Evolutionary conservation across 2,888 invertebrate species (phyloP).

Genomic region (Leptarthrus brevirostris): DNA sequence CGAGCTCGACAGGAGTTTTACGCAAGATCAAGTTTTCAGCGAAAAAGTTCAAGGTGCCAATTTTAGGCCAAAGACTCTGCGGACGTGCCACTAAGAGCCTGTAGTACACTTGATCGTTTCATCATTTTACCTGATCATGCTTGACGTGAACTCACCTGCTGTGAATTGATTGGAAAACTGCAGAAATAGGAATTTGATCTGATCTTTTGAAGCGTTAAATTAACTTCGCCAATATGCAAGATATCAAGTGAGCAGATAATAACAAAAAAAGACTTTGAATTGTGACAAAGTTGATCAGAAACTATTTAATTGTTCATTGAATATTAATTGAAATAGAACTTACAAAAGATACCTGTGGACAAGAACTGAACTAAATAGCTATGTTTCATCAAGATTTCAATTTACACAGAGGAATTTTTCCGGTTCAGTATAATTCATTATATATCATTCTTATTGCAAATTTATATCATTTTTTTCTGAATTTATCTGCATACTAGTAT

Average conservation of each 20-base stretch:
- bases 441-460: too few relatives aligned
- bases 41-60: conserved; percentile 44
- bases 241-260: conserved; percentile 2
- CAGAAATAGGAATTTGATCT: conserved; percentile 28
- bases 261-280: conserved; percentile 9
- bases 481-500: too few relatives aligned
- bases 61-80: conserved; percentile 42
- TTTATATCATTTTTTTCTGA: too few relatives aligned
- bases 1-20: conserved; percentile 8
- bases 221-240: conserved; percentile 29
- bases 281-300: conserved; percentile 13
- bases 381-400: too few relatives aligned
- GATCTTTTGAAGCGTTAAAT: conserved; percentile 33
- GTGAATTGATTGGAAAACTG: conserved; percentile 25
- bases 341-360: too few relatives aligned
- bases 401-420: too few relatives aligned
- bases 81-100: background rate
- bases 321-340: too few relatives aligned
- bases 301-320: background rate
- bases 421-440: too few relatives aligned
- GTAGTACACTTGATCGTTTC: conserved; percentile 1
- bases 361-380: too few relatives aligned
- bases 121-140: conserved; percentile 34
- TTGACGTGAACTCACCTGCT: conserved; percentile 18
- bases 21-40: conserved; percentile 4